Evolutionary conservation across 2,888 invertebrate species (phyloP), one percentile per base, ranked within the genome.

Genomic region (Heliconius aoede): DNA sequence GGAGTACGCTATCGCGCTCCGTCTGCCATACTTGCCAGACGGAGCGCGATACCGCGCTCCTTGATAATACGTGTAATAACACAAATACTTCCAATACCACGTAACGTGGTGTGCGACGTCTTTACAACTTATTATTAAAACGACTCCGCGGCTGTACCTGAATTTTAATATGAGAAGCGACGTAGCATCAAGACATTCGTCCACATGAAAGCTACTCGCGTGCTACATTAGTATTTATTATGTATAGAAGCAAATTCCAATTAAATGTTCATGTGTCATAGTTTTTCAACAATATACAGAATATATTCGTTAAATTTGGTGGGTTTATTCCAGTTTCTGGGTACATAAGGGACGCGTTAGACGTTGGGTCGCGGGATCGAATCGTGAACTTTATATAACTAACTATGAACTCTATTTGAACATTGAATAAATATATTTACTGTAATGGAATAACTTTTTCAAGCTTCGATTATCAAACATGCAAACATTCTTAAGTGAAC

Each of bases 101-200:
- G 15, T 69, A 32, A 55, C 4, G n/a, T n/a, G 30, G 30, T n/a
- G 55, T 24, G 65, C 36, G 65, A 69, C 24, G 69, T 69, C 69
- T 24, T 30, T 30, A 32, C 69, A 69, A 69, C 69, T 69, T 65
- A 65, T 73, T 65, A 73, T 73, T 73, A 73, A 73, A 73, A 74
- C 68, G 74, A 28, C 30, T 68, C 74, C 60, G 74, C 30, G 74
- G 74, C 28, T 68, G 60, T 60, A 74, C 60, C 68, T 61, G 68
- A 74, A 74, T 68, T 68, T 68, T 74, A 68, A 74, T 74, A 74
- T 74, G 67, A 36, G n/a, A 67, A 40, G 61, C 68, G 68, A 61
- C 68, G 55, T 36, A 36, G 21, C 9, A 24, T 68, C 30, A 60
- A 60, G 60, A 28, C 36, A 46, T 9, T n/a, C 24, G 28, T 51